phyloP scores from a whole-genome alignment of 1,140 invertebrate genomes.

The Frieseomelitta varia region DNA sequence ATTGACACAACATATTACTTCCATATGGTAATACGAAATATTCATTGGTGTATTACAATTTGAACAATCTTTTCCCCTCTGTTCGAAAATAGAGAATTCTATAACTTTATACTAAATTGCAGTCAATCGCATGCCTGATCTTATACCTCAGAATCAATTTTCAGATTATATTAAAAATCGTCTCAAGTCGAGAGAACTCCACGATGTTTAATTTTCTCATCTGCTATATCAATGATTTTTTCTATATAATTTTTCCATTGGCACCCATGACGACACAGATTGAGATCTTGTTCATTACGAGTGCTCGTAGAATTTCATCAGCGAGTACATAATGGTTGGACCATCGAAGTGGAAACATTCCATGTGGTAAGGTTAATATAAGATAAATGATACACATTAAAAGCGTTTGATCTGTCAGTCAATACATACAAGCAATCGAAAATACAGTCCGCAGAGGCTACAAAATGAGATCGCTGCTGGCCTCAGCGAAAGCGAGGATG shows the following conservation, averaged over 20 bases:
- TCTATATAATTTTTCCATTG: background rate
- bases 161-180: background rate
- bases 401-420: conserved; percentile 42
- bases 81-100: background rate
- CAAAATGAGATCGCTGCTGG: conserved; percentile 78
- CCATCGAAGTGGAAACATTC: conserved; percentile 21
- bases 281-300: background rate
- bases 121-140: too few species aligned
- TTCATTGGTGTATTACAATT: background rate
- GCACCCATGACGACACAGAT: background rate
- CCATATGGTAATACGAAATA: background rate
- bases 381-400: conserved; percentile 50
- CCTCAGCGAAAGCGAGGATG: conserved; percentile 76
- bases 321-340: background rate
- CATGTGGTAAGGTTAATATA: conserved; percentile 34
- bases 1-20: background rate
- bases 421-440: conserved; percentile 65
- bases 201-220: background rate
- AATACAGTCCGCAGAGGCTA: conserved; percentile 73
- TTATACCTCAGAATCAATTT: background rate
- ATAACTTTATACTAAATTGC: background rate
- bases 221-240: background rate
- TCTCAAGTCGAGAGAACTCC: too few species aligned
- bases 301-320: conserved; percentile 7
- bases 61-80: too few species aligned